phyloP scores from a whole-genome alignment of 2,113 vertebrate genomes.

The Odobenus rosmarus region DNA sequence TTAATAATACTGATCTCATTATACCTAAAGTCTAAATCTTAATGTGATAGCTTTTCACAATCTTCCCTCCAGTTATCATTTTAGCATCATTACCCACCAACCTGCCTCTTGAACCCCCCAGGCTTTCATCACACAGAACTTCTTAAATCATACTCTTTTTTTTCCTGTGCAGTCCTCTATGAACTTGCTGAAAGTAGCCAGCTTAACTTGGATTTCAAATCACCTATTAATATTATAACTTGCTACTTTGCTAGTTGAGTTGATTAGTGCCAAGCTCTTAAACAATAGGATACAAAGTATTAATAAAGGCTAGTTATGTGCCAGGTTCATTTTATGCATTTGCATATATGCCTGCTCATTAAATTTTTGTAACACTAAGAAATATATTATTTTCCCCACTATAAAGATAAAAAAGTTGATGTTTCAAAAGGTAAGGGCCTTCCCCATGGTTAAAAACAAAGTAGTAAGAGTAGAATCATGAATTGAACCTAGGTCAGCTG shows the following conservation, averaged over 20 bases:
- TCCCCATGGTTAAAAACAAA: background rate
- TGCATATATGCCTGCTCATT: background rate
- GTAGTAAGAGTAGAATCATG: background rate
- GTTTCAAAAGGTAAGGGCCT: background rate
- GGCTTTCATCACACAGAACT: background rate
- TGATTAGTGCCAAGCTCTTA: constrained; percentile 12
- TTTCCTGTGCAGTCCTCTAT: background rate
- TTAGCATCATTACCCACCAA: background rate
- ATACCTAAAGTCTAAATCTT: background rate
- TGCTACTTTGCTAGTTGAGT: constrained; percentile 25
- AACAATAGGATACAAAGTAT: constrained; percentile 4
- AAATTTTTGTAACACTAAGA: background rate
- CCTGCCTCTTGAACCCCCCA: background rate
- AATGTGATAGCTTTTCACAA: background rate
- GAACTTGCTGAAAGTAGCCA: background rate
- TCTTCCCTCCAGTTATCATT: background rate
- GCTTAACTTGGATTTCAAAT: constrained; percentile 10
- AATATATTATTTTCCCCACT: background rate
- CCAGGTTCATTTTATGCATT: constrained; percentile 11
- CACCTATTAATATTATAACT: background rate
- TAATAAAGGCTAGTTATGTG: constrained; percentile 41
- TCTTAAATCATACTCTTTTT: background rate
- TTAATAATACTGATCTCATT: background rate
- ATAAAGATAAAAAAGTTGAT: background rate
- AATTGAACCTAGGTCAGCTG: constrained; percentile 1